Base-by-base conservation (phyloP, 2,888 invertebrate genomes). In the Limnephilus lunatus region DNA sequence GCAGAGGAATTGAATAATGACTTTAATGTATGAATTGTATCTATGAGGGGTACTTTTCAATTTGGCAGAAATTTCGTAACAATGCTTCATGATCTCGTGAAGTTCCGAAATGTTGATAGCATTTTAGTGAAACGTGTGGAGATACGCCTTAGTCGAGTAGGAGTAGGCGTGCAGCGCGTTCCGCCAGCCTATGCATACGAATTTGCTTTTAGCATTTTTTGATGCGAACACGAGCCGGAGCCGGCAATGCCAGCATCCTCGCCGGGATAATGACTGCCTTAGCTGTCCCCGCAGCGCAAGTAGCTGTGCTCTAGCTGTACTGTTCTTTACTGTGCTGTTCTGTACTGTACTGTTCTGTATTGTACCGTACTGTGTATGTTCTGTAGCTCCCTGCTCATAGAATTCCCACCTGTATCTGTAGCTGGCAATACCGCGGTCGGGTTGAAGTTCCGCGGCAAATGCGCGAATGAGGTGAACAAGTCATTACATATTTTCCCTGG, bases 401-500 rank as follows among this genome's bases (percentile, higher is more conserved):
- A 3, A 48, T 19, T 68, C 68, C 68, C 53, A 53, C 15, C 19
- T 19, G 44, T 48, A 48, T 12, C 44, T 12, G 44, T 44, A 44
- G 44, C 44, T 44, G 48, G 12, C 19, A 5, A 53, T 53, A 19
- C 19, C 19, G 53, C 19, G 19, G 53, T 5, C 68, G 25, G 25
- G 68, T 68, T 15, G 87, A 87, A 32, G 87, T 30, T 83, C n/a
- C 32, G 53, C 90, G 32, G 83, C 44, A 48, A 90, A 83, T 90
- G 90, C 31, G 89, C 89, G 90, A 83, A 83, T 83, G 90, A 90
- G 90, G 90, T 90, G 90, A 90, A 90, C 90, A 90, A 35, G 53
- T 31, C 81, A 90, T 90, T 90, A 83, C 83, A 90, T 83, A 90
- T 90, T 90, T 90, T 81, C 90, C 32, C 83, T 81, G 48, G 90